These are phyloP conservation scores for Machaerirhynchus nigripectus DNA, from an alignment of 2,113 vertebrate genomes.

Conservation along the genomic window DNA sequence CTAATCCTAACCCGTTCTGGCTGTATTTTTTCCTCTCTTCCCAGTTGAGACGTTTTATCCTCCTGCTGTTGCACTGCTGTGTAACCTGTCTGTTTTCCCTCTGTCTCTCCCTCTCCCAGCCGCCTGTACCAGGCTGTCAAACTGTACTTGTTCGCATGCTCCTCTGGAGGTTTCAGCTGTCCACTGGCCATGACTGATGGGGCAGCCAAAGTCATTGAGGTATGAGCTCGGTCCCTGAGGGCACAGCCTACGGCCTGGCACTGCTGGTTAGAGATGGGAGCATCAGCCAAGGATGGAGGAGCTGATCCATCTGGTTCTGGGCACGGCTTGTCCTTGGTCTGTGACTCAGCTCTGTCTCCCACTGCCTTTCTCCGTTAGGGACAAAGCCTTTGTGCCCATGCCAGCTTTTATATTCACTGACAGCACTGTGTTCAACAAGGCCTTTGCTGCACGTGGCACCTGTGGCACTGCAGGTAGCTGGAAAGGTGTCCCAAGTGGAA, in stretches of 20 bases:
- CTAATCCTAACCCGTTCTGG: background rate
- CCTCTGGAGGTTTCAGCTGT: constrained; percentile 77
- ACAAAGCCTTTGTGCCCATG: background rate
- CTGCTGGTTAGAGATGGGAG: background rate
- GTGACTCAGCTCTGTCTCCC: background rate
- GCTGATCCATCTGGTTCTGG: background rate
- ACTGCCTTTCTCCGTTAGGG: background rate
- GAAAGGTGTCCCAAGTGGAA: background rate
- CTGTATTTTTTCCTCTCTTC: background rate
- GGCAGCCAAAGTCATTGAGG: constrained; percentile 88
- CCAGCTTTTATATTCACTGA: background rate
- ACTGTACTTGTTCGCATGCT: constrained; percentile 79
- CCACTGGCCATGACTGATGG: constrained; percentile 90
- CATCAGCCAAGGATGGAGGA: background rate
- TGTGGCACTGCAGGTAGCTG: background rate
- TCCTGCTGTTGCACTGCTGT: background rate
- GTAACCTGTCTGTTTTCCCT: background rate
- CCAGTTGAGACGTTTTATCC: background rate
- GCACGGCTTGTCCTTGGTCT: background rate
- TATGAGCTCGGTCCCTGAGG: constrained; percentile 9
- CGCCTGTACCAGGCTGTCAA: constrained; percentile 85
- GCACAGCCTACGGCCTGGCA: background rate
- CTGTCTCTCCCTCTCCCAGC: constrained; percentile 56
- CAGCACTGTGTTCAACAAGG: background rate
- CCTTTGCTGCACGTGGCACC: background rate